Evolutionary conservation across 2,113 vertebrate species (phyloP).

Genomic region (Limanda limanda): DNA sequence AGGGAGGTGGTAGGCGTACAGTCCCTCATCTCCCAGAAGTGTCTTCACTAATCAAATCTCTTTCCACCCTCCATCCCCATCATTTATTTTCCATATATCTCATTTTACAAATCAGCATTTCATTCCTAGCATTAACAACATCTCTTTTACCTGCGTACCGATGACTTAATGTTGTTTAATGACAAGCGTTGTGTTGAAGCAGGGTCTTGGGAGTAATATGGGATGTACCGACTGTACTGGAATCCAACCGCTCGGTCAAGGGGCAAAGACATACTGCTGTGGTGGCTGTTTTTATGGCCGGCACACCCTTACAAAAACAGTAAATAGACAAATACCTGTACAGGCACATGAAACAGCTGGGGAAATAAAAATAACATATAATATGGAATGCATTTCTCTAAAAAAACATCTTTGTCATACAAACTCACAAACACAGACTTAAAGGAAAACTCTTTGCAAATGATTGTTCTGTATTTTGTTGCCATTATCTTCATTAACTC

Average conservation of each 20-base stretch:
- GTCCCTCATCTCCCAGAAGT: conserved; percentile 18
- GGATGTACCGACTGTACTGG: conserved; percentile 27
- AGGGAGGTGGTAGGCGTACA: too few relatives aligned
- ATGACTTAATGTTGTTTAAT: conserved; percentile 51
- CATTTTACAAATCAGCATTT: conserved; percentile 29
- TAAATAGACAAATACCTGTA: conserved; percentile 12
- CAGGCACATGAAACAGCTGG: not conserved
- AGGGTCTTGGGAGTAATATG: conserved; percentile 36
- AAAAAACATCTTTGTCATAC: conserved; percentile 3
- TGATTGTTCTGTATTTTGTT: too few relatives aligned
- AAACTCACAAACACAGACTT: conserved; percentile 6
- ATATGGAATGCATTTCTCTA: conserved; percentile 4
- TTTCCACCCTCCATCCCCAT: conserved; percentile 14
- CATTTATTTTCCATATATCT: conserved; percentile 34
- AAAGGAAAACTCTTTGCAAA: too few relatives aligned
- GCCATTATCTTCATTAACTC: too few relatives aligned
- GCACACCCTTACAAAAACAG: not conserved
- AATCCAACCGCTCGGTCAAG: conserved; percentile 34
- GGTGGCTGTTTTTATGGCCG: conserved; percentile 15
- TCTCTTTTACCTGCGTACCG: conserved; percentile 18
- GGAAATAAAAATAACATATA: conserved; percentile 2
- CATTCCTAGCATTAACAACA: conserved; percentile 21
- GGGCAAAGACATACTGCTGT: conserved; percentile 42
- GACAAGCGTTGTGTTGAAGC: conserved; percentile 13
- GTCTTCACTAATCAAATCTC: conserved; percentile 32